phyloP scores from a whole-genome alignment of 2,797 vertebrate species.

The Remorina albescens region DNA sequence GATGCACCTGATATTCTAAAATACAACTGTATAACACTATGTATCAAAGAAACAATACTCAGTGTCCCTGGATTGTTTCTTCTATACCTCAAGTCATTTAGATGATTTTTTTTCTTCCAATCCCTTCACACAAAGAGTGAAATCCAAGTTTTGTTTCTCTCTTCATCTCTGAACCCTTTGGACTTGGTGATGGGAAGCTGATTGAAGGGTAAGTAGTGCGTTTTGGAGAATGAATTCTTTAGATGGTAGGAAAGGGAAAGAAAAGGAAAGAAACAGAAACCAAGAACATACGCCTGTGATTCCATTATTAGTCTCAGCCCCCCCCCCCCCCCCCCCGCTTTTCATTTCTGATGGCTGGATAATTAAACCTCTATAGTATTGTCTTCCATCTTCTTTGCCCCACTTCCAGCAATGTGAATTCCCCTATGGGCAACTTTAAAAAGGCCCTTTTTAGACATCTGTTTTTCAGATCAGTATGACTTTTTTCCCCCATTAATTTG shows the following conservation, averaged over 20 bases:
- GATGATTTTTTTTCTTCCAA: constrained; percentile 68
- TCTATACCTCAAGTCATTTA: constrained; percentile 75
- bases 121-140: constrained; percentile 69
- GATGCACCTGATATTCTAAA: constrained; percentile 44
- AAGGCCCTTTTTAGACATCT: constrained; percentile 81
- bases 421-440: constrained; percentile 82
- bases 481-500: constrained; percentile 78
- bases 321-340: constrained; percentile 75
- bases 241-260: constrained; percentile 73
- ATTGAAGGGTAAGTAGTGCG: constrained; percentile 85
- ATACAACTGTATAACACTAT: constrained; percentile 40
- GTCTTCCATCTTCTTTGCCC: constrained; percentile 84
- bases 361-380: constrained; percentile 89
- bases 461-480: constrained; percentile 80
- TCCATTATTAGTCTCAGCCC: constrained; percentile 84
- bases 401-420: constrained; percentile 82
- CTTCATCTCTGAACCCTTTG: constrained; percentile 83
- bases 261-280: constrained; percentile 66
- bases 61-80: constrained; percentile 69
- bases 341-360: constrained; percentile 87
- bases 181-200: constrained; percentile 80
- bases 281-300: constrained; percentile 78
- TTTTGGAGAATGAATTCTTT: constrained; percentile 85
- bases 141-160: constrained; percentile 74
- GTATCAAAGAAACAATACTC: constrained; percentile 62